Conservation (phyloP, 2,113 vertebrate species). For the Macaca nemestrina region DNA sequence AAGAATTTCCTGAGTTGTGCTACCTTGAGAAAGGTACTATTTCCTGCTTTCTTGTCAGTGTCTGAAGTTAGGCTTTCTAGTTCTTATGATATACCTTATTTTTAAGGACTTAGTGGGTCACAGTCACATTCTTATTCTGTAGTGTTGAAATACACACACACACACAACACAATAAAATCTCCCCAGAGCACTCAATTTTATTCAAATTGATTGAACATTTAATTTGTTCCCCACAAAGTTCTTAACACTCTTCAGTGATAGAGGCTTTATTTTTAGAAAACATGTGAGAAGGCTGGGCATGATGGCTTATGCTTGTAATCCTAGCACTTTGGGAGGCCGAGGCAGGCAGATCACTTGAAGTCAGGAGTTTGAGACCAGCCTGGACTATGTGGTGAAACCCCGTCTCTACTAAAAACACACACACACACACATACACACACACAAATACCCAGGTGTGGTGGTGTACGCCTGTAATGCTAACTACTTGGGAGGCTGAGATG, state of each 20-base stretch:
- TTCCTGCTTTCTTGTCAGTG: not conserved
- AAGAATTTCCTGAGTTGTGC: not conserved
- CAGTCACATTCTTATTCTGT: not conserved
- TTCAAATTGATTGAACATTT: not conserved
- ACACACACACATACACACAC: too few species aligned
- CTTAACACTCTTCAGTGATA: not conserved
- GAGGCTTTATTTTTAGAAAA: constrained; percentile 34
- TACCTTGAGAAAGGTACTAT: not conserved
- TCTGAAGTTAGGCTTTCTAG: not conserved
- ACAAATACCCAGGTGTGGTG: too few species aligned
- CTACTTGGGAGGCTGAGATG: too few species aligned
- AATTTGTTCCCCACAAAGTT: constrained; percentile 33
- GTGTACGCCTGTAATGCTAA: too few species aligned
- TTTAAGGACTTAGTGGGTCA: not conserved
- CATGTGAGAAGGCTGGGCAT: not conserved
- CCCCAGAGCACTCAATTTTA: not conserved
- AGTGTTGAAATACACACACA: not conserved
- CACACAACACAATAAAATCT: not conserved
- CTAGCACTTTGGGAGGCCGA: too few species aligned
- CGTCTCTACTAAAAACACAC: too few species aligned
- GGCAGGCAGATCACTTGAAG: too few species aligned
- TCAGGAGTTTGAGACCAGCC: too few species aligned
- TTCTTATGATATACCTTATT: not conserved
- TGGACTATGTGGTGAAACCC: too few species aligned
- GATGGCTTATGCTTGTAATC: too few species aligned